Evolutionary conservation across 1,140 invertebrate species (phyloP), one percentile per base, ranked within the genome.

Genomic region (Gryllus bimaculatus): DNA sequence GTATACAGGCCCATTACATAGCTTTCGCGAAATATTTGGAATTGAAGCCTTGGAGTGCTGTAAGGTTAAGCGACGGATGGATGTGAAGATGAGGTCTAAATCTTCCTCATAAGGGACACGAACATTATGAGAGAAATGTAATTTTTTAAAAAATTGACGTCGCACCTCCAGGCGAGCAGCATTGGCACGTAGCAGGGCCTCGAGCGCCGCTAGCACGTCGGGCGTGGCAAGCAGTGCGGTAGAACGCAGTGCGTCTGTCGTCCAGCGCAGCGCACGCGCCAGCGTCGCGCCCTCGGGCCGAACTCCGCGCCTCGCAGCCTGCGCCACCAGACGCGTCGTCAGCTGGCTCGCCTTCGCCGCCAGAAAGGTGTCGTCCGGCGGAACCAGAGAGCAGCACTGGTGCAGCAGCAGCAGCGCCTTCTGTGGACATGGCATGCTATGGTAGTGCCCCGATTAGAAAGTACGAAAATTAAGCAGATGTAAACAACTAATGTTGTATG

Each of bases 291-390:
- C 85, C 78, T 86, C 81, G 0, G 88, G 78, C 26, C 78, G 76
- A 8, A 85, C 77, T 0, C 54, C 54, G 54, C 54, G 54, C 10
- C 54, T 18, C 18, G 10, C 54, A 7, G 10, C 54, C 79, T 83
- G 83, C 81, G 83, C 85, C 5, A 10, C 47, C 10, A 86, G 81
- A 83, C 85, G 86, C 8, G 79, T 80, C 80, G 88, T 80, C 81
- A 88, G 84, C 81, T 85, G 84, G 78, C 85, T 87, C 80, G 83
- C 84, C 81, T 86, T 86, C 81, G 84, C 83, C 8, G 88, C 84
- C 77, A 88, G 81, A 78, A 81, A 79, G 20, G 81, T 82, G 81
- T 89, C 87, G 54, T 81, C 83, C 8, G 85, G 84, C 79, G 84
- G 82, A 48, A 87, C 82, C 20, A 84, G 81, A 0, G 73, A 81